These are phyloP conservation scores for Strix uralensis DNA, from an alignment of 2,113 vertebrate species.

Conservation along the genomic window DNA sequence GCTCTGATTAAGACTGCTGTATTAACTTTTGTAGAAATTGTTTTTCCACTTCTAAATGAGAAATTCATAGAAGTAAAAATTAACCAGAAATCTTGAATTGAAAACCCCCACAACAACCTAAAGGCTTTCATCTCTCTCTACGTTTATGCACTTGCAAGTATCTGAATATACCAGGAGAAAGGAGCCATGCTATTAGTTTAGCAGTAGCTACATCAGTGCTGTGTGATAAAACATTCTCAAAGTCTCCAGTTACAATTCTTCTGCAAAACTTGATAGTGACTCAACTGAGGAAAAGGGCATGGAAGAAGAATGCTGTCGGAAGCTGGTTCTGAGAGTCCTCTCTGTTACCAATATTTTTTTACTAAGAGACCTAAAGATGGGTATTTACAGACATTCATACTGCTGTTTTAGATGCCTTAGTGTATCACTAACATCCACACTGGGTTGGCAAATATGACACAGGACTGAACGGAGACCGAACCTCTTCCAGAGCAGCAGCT, in stretches of 20 bases:
- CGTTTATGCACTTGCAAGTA: neutral
- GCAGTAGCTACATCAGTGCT: neutral
- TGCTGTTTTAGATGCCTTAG: neutral
- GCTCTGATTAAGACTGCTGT: slow-evolving; percentile 15
- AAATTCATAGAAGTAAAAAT: neutral
- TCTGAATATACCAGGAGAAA: neutral
- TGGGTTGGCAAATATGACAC: neutral
- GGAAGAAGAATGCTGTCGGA: neutral
- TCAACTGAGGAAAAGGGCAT: neutral
- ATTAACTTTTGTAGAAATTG: slow-evolving; percentile 23
- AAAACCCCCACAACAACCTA: neutral
- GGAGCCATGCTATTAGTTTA: neutral
- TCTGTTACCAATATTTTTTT: neutral
- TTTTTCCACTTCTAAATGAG: slow-evolving; percentile 30
- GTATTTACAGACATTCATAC: neutral
- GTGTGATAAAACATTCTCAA: neutral
- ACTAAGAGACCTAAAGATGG: neutral
- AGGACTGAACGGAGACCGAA: neutral
- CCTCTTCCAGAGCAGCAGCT: neutral
- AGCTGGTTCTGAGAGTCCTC: neutral
- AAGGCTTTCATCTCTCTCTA: neutral
- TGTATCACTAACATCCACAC: neutral
- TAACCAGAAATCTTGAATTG: neutral
- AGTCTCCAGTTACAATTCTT: neutral
- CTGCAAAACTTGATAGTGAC: neutral